Conservation (phyloP, 2,888 invertebrate species). For the Ectemnius continuus region DNA sequence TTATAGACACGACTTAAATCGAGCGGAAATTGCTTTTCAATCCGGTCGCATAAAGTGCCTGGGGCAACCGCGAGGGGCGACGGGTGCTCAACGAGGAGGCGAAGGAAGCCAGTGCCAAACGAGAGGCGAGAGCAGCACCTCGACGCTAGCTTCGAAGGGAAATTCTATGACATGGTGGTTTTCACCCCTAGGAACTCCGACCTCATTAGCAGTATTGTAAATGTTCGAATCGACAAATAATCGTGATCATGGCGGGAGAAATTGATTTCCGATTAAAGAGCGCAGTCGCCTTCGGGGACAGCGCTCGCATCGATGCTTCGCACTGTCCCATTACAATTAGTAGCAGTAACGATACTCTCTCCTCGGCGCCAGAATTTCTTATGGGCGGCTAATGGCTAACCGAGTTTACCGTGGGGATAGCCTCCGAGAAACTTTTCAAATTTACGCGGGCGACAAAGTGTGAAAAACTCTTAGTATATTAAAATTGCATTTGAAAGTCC, state of each 20-base stretch:
- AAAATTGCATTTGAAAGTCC: not conserved
- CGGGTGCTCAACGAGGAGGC: constrained; percentile 41
- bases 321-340: too few species aligned
- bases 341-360: too few species aligned
- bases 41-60: constrained; percentile 37
- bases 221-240: too few species aligned
- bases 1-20: constrained; percentile 21
- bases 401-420: not conserved
- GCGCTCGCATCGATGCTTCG: too few species aligned
- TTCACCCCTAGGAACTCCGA: too few species aligned
- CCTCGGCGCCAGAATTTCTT: too few species aligned
- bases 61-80: constrained; percentile 3
- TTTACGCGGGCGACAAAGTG: not conserved
- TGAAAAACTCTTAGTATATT: not conserved
- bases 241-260: too few species aligned
- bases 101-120: constrained; percentile 21
- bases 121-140: not conserved
- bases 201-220: too few species aligned
- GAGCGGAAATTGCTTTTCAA: constrained; percentile 55
- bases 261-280: too few species aligned
- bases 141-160: not conserved
- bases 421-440: constrained; percentile 2
- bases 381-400: too few species aligned
- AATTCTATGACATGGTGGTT: too few species aligned
- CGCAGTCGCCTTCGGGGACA: too few species aligned